Evolutionary conservation across 2,797 vertebrate genomes (phyloP).

Genomic region (Dipus sagitta): DNA sequence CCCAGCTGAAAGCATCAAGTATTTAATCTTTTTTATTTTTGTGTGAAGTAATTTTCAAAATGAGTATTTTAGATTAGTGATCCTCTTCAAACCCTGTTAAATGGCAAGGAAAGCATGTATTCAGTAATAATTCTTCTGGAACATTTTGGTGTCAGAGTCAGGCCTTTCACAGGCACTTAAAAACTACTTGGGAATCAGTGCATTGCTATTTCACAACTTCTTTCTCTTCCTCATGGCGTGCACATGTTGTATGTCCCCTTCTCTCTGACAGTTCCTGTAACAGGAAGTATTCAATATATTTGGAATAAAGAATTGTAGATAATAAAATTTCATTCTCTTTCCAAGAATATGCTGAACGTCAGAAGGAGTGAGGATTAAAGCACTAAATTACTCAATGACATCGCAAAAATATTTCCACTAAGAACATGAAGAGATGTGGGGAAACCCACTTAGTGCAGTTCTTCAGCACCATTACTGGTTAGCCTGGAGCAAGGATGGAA

Average conservation of each 20-base stretch:
- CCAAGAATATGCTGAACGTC: conserved; percentile 68
- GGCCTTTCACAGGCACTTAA: conserved; percentile 73
- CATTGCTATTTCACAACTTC: conserved; percentile 53
- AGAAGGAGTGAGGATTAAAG: conserved; percentile 65
- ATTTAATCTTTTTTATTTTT: conserved; percentile 77
- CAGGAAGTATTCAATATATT: conserved; percentile 67
- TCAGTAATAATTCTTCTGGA: conserved; percentile 77
- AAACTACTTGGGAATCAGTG: conserved; percentile 81
- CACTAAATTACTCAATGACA: conserved; percentile 59
- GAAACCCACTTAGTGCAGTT: background rate
- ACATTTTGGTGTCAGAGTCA: conserved; percentile 69
- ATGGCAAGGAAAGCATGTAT: conserved; percentile 77
- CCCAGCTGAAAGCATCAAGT: conserved; percentile 78
- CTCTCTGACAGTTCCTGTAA: conserved; percentile 71
- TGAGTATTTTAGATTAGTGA: conserved; percentile 83
- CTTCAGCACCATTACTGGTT: background rate
- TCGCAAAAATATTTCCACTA: conserved; percentile 63
- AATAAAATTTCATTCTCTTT: conserved; percentile 77
- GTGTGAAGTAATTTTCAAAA: conserved; percentile 81
- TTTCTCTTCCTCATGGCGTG: conserved; percentile 61
- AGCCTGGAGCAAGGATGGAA: background rate
- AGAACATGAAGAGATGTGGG: conserved; percentile 43
- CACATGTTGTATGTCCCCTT: conserved; percentile 72
- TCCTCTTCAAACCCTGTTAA: conserved; percentile 82
- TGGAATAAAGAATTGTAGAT: conserved; percentile 63